A percentile compares a stretch with the other conserved stretches of the same genome.
Conservation (phyloP, 2,113 vertebrate species). For the Numida meleagris region DNA sequence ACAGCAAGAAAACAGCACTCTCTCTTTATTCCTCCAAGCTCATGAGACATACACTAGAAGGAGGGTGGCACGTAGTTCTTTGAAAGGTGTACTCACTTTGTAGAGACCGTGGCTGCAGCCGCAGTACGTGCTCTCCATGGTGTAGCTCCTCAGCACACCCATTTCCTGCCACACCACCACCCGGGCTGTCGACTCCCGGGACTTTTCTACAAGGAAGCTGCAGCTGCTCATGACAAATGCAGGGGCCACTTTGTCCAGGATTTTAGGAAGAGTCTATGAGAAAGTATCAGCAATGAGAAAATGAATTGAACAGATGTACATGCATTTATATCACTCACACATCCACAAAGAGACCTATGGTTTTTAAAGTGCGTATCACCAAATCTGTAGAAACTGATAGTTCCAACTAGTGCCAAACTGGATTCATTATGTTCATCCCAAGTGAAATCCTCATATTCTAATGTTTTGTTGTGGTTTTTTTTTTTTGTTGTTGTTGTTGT, state of each 20-base stretch:
- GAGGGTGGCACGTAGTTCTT: not conserved
- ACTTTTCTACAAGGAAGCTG: conserved; percentile 93
- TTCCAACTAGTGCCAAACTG: not conserved
- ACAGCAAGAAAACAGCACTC: not conserved
- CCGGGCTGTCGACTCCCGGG: conserved; percentile 87
- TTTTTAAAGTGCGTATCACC: not conserved
- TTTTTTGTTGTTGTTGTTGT: not conserved
- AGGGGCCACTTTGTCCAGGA: conserved; percentile 89
- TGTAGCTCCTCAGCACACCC: conserved; percentile 90
- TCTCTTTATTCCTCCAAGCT: not conserved
- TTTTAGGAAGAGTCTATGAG: conserved; percentile 87
- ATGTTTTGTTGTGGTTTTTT: too few species aligned
- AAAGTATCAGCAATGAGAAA: not conserved
- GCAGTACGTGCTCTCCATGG: conserved; percentile 94
- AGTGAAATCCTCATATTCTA: not conserved
- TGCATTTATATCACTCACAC: accelerated
- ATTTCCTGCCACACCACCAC: conserved; percentile 94
- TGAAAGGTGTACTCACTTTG: conserved; percentile 78
- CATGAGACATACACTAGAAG: not conserved
- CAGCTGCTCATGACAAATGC: conserved; percentile 92
- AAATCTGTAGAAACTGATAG: not conserved
- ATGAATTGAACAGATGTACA: not conserved
- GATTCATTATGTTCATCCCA: not conserved
- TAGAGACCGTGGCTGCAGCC: conserved; percentile 91
- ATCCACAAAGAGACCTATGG: not conserved